Base-by-base conservation (phyloP, 2,113 vertebrate genomes). In the Actenoides hombroni region DNA sequence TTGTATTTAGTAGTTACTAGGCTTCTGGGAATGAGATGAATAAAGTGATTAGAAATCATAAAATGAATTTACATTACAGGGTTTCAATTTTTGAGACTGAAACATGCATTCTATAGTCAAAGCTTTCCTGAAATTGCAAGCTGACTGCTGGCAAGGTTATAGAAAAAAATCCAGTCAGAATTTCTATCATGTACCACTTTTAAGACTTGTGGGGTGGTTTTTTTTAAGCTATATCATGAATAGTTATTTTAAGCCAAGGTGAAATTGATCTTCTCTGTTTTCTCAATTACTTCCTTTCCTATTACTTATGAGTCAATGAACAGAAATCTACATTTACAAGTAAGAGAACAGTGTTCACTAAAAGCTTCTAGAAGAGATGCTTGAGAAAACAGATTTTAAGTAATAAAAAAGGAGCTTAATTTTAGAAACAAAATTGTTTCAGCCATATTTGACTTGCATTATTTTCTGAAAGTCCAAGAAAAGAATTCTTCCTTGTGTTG, bases 21-120 rank as follows among this genome's bases (percentile, higher is more conserved):
- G 16, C 26, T 97, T 96, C 69, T 60, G 83, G 54, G 21, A 97
- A 91, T 92, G 57, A 92, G 49, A 94, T 94, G 12, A 63, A 67
- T 92, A 96, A 97, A 91, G 14, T 91, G 68, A 96, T 76, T 95
- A 84, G 60, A 97, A 95, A 95, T 53, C 49, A 29, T 89, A 94
- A 92, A 65, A 92, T 65, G 20, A 83, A 89, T 91, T 96, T 74
- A 84, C 68, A 56, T 86, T 91, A 95, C 63, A 60, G 89, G 91
- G 7, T 86, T 75, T 74, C 33, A 76, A 10, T 79, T 93, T 97
- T 68, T 68, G 88, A 79, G 37, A 70, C 16, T 82, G 82, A 86
- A 87, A 59, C 56, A 48, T 70, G 83, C 10, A 3, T 82, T 91
- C 12, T 33, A 24, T 40, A 96, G 90, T 51, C 39, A 73, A 78